phyloP scores from a whole-genome alignment of 2,797 vertebrate species.

The Tympanoctomys barrerae region DNA sequence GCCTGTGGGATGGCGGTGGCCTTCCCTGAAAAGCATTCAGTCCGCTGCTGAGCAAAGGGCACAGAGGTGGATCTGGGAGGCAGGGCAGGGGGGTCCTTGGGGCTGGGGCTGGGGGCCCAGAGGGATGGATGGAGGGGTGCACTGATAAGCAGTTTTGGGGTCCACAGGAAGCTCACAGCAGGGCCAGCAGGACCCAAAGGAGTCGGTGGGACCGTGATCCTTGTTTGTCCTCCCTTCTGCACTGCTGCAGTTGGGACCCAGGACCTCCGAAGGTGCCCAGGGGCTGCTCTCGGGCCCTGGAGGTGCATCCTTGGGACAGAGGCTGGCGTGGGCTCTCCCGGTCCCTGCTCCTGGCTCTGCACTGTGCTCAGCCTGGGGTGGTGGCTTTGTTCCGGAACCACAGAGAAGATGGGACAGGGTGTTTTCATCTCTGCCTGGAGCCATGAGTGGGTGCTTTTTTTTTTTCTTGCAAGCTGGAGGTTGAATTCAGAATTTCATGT shows the following conservation, averaged over 20 bases:
- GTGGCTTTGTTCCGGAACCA: no score
- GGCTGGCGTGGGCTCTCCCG: no score
- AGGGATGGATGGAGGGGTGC: fast-evolving
- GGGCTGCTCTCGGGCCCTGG: neutral
- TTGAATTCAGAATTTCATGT: neutral
- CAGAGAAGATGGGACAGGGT: no score
- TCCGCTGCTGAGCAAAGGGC: neutral
- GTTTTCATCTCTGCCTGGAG: neutral
- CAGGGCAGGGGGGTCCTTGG: neutral
- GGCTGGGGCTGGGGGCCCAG: neutral
- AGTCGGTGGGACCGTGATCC: neutral
- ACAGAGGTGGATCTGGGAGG: neutral
- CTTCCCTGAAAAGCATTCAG: neutral
- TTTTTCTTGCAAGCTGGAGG: neutral
- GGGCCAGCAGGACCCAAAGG: neutral
- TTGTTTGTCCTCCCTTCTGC: neutral
- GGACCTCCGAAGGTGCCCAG: neutral
- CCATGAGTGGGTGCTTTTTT: neutral
- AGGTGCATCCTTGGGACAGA: neutral
- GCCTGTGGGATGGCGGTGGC: fast-evolving
- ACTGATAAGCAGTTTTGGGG: fast-evolving
- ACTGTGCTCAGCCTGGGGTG: neutral
- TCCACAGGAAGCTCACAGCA: neutral
- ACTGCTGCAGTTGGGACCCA: neutral
- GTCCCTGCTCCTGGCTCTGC: neutral